Evolutionary conservation across 2,797 vertebrate genomes (phyloP).

Genomic region (Macropus fuliginosus): DNA sequence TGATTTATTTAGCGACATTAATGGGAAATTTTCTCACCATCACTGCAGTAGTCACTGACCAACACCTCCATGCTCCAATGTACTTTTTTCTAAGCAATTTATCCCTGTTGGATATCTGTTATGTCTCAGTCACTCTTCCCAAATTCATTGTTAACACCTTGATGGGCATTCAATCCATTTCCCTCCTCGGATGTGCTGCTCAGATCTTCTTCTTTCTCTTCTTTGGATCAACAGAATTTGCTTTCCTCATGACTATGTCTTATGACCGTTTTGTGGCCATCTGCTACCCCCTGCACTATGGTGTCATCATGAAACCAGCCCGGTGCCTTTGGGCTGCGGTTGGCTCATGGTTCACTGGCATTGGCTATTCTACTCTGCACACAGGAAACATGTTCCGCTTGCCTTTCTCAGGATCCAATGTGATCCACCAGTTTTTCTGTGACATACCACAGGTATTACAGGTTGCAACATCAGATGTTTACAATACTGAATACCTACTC

Average conservation of each 20-base stretch:
- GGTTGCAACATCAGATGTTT: neutral
- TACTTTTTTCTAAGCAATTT: constrained; percentile 60
- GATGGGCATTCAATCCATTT: neutral
- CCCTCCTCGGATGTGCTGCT: constrained; percentile 22
- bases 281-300: constrained; percentile 4
- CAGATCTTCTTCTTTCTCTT: constrained; percentile 59
- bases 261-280: constrained; percentile 27
- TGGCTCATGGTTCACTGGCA: neutral
- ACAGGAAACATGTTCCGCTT: neutral
- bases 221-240: constrained; percentile 49
- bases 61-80: constrained; percentile 35
- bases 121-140: constrained; percentile 55
- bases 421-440: constrained; percentile 32
- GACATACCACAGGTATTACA: constrained; percentile 49
- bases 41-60: neutral
- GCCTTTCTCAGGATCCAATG: constrained; percentile 9
- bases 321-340: neutral
- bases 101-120: constrained; percentile 49
- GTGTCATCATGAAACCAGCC: neutral
- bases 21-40: constrained; percentile 34
- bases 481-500: constrained; percentile 21
- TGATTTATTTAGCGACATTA: constrained; percentile 9
- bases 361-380: neutral
- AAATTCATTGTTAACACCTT: neutral
- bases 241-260: constrained; percentile 26